phyloP scores from a whole-genome alignment of 92 coral and sea anemone species.

The Isaurus tuberculatus region DNA sequence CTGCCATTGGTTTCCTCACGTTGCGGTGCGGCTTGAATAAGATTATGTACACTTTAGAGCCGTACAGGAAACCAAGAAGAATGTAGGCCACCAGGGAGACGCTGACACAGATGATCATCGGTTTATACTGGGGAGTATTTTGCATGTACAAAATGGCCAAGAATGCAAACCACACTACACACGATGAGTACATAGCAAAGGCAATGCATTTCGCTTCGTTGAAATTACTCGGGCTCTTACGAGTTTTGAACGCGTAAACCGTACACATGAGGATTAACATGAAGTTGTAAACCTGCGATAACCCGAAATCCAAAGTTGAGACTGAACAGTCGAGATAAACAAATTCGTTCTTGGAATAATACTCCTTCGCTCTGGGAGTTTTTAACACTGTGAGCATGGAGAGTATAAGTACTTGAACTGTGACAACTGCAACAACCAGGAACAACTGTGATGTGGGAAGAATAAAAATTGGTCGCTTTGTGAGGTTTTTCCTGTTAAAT shows the following conservation, averaged over 20 bases:
- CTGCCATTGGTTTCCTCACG: slow-evolving; percentile 73
- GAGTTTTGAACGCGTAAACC: slow-evolving; percentile 94
- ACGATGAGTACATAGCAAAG: slow-evolving; percentile 97
- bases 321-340: slow-evolving; percentile 87
- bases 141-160: slow-evolving; percentile 90
- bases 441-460: slow-evolving; percentile 94
- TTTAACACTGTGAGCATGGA: slow-evolving; percentile 78
- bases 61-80: slow-evolving; percentile 86
- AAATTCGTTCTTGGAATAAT: slow-evolving; percentile 69
- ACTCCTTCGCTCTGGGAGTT: slow-evolving; percentile 73
- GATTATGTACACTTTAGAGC: slow-evolving; percentile 91
- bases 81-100: slow-evolving; percentile 91
- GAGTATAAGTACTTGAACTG: slow-evolving; percentile 85
- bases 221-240: slow-evolving; percentile 96
- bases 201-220: slow-evolving; percentile 98
- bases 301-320: slow-evolving; percentile 86
- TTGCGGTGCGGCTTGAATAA: slow-evolving; percentile 89
- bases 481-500: slow-evolving; percentile 92
- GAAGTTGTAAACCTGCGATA: slow-evolving; percentile 97
- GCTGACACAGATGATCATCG: slow-evolving; percentile 83
- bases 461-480: slow-evolving; percentile 87
- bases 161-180: slow-evolving; percentile 94
- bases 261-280: slow-evolving; percentile 91
- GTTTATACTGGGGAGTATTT: slow-evolving; percentile 67
- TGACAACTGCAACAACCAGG: slow-evolving; percentile 84